These are phyloP conservation scores for Tetramorium simillimum DNA, from an alignment of 1,140 invertebrate species.

Conservation along the genomic window DNA sequence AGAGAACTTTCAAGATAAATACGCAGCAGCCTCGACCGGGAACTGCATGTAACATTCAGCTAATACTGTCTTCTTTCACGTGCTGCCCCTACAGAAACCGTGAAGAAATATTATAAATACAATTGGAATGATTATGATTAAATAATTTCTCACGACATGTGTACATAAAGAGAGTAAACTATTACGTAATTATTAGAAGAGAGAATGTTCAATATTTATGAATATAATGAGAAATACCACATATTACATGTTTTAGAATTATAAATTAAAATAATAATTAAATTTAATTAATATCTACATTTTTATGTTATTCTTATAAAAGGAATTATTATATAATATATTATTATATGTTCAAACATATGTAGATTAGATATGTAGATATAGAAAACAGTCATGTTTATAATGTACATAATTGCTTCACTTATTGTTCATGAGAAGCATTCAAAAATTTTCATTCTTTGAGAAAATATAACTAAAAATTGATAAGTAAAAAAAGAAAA, in stretches of 20 bases:
- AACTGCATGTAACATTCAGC: background rate
- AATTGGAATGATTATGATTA: background rate
- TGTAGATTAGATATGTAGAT: background rate
- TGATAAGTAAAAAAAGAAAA: background rate
- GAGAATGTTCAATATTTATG: background rate
- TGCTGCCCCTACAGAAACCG: constrained; percentile 9
- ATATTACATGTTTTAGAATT: background rate
- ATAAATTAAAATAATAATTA: constrained; percentile 1
- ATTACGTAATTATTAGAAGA: background rate
- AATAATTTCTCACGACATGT: constrained; percentile 3
- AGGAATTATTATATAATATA: background rate
- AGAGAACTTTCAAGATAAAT: constrained; percentile 4
- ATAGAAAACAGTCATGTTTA: background rate
- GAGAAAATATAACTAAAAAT: background rate
- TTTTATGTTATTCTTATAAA: background rate
- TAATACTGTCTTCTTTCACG: constrained; percentile 17
- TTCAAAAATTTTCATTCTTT: background rate
- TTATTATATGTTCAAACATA: background rate
- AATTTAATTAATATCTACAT: background rate
- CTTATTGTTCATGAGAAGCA: background rate
- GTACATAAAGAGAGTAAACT: background rate
- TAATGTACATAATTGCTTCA: too few relatives aligned
- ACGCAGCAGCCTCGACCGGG: background rate
- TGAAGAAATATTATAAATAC: background rate
- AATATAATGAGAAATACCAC: background rate